Percentiles rank a stretch among this genome's conserved stretches.
These are phyloP conservation scores for Drosophila eohydei DNA, from an alignment of 2,888 invertebrate species.

Conservation along the genomic window DNA sequence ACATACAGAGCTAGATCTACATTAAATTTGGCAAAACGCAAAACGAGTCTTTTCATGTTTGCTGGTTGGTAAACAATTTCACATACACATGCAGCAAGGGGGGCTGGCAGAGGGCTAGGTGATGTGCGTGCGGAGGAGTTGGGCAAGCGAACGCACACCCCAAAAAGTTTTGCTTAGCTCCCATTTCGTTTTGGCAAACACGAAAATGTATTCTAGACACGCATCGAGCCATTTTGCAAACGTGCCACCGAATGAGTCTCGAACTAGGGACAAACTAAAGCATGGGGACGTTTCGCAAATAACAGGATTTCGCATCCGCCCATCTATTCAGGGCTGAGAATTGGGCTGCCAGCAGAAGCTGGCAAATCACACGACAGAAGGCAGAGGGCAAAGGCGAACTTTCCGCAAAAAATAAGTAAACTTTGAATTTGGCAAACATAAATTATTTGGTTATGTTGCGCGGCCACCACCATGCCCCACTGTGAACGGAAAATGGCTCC, in stretches of 20 bases:
- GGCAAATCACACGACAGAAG: slow-evolving; percentile 19
- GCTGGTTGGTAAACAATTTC: slow-evolving; percentile 64
- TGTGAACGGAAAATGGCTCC: slow-evolving; percentile 40
- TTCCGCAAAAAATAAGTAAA: slow-evolving; percentile 67
- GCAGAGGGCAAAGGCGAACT: slow-evolving; percentile 24
- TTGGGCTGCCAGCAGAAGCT: slow-evolving; percentile 30
- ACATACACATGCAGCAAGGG: slow-evolving; percentile 66
- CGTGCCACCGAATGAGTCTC: slow-evolving; percentile 82
- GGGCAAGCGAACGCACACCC: slow-evolving; percentile 35
- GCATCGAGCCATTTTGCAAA: slow-evolving; percentile 84
- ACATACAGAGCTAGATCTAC: slow-evolving; percentile 29
- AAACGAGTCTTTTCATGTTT: slow-evolving; percentile 58
- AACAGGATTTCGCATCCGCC: slow-evolving; percentile 63
- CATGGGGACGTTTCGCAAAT: slow-evolving; percentile 16
- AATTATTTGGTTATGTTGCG: slow-evolving; percentile 65
- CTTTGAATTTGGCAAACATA: slow-evolving; percentile 76
- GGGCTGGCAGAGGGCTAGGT: slow-evolving; percentile 10
- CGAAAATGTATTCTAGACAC: slow-evolving; percentile 84
- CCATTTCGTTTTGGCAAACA: slow-evolving; percentile 69
- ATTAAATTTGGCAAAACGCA: slow-evolving; percentile 72
- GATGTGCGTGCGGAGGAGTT: slow-evolving; percentile 8
- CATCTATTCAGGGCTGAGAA: slow-evolving; percentile 49
- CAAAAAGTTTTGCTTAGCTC: slow-evolving; percentile 46
- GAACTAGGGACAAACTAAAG: slow-evolving; percentile 19
- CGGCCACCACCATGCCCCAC: background rate